These are phyloP conservation scores for Steinernema khuongi DNA, from an alignment of 1,140 invertebrate genomes.

Conservation along the genomic window DNA sequence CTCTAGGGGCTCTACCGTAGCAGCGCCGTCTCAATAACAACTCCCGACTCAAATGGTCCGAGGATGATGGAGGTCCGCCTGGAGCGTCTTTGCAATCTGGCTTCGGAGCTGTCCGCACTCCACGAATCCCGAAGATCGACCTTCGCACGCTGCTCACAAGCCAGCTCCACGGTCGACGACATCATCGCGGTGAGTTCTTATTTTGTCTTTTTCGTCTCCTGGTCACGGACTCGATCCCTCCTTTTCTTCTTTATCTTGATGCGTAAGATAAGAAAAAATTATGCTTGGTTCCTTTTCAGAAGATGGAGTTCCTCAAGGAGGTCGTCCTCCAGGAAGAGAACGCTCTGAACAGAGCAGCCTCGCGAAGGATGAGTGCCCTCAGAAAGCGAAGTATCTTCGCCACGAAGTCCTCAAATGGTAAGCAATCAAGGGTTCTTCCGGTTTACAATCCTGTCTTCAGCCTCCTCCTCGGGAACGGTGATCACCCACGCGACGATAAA, in stretches of 20 bases:
- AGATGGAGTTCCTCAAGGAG: not conserved
- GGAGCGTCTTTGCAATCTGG: not conserved
- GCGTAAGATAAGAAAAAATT: too few species aligned
- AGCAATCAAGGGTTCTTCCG: not conserved
- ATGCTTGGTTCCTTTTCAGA: too few species aligned
- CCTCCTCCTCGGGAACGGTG: not conserved
- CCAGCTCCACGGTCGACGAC: not conserved
- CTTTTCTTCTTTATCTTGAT: too few species aligned
- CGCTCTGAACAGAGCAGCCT: not conserved
- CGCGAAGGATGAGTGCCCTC: not conserved
- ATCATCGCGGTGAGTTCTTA: conserved; percentile 3
- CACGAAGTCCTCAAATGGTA: not conserved
- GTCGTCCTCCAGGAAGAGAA: not conserved
- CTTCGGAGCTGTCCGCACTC: not conserved
- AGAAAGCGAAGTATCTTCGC: not conserved
- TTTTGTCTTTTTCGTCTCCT: too few species aligned
- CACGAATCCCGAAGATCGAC: not conserved
- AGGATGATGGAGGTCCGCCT: not conserved
- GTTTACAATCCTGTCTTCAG: not conserved
- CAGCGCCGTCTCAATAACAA: too few species aligned
- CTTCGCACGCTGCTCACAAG: not conserved
- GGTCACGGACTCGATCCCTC: too few species aligned
- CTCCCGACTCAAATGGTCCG: too few species aligned
- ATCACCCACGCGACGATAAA: not conserved
- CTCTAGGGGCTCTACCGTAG: too few species aligned